Conservation (phyloP, 2,888 invertebrate species). For the Metalampra italica region DNA sequence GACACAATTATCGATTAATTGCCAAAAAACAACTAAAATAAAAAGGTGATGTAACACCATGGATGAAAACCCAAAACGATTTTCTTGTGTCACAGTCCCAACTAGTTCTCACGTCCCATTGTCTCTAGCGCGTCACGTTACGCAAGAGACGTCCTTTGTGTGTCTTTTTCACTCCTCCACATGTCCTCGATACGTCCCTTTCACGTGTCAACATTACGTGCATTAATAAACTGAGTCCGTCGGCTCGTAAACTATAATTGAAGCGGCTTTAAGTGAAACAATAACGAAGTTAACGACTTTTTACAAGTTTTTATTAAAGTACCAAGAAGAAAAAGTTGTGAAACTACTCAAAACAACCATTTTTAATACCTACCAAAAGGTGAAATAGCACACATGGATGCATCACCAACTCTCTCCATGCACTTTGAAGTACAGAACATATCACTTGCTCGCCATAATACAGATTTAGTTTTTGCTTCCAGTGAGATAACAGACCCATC, state of each 20-base stretch:
- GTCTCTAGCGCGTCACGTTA: constrained; percentile 17
- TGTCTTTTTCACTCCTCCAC: constrained; percentile 4
- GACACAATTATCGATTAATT: too few species aligned
- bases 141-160: constrained; percentile 20
- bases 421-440: too few species aligned
- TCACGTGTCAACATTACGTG: constrained; percentile 28
- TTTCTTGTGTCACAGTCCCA: constrained; percentile 13
- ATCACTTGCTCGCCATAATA: too few species aligned
- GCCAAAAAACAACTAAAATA: neutral
- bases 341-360: too few species aligned
- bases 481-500: too few species aligned
- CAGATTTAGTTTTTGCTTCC: too few species aligned
- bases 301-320: too few species aligned
- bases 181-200: constrained; percentile 12
- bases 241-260: constrained; percentile 30
- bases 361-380: too few species aligned
- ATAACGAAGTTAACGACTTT: neutral
- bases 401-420: too few species aligned
- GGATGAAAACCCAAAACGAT: constrained; percentile 11
- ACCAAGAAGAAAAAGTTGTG: too few species aligned
- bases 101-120: constrained; percentile 15
- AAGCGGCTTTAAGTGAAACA: constrained; percentile 7
- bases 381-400: too few species aligned
- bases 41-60: neutral
- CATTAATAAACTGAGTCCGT: constrained; percentile 25